A percentile compares a stretch with the other conserved stretches of the same genome.
Evolutionary conservation across 2,888 invertebrate genomes (phyloP).

Genomic region (Cephus pygmeus): DNA sequence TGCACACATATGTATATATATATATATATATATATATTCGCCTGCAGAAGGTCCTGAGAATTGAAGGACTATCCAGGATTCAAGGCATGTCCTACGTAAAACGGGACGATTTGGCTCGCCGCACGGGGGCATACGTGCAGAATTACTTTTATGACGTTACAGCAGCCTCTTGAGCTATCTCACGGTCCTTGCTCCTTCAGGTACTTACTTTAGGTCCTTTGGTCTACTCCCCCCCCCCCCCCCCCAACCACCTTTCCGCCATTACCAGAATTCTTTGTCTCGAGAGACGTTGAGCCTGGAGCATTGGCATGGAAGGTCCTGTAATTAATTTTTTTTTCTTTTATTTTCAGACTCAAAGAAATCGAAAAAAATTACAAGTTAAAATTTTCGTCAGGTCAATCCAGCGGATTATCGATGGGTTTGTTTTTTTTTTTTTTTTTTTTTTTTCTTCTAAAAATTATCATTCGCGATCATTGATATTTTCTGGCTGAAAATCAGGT

Average conservation of each 20-base stretch:
- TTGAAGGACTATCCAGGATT: conserved; percentile 29
- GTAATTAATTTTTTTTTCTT: background rate
- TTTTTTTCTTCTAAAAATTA: background rate
- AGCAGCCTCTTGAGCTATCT: conserved; percentile 18
- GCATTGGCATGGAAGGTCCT: background rate
- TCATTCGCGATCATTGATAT: background rate
- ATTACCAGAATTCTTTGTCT: background rate
- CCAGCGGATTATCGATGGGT: background rate
- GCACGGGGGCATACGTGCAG: conserved; percentile 28
- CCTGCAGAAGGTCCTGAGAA: background rate
- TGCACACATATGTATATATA: no score
- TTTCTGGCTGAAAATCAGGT: background rate
- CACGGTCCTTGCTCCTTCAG: conserved; percentile 1
- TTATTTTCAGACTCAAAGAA: background rate
- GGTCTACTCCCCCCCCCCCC: background rate
- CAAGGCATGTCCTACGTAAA: conserved; percentile 32
- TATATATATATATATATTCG: background rate
- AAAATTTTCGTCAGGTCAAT: background rate
- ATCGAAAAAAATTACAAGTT: background rate
- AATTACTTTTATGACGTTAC: conserved; percentile 29
- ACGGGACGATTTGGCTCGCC: conserved; percentile 35
- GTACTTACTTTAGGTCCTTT: background rate
- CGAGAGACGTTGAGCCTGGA: background rate
- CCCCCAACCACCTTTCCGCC: background rate
- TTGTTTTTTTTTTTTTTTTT: no score